phyloP scores from a whole-genome alignment of 37 sponge, comb jelly and placozoan species.

The Chondrilla cf. caribensis region DNA sequence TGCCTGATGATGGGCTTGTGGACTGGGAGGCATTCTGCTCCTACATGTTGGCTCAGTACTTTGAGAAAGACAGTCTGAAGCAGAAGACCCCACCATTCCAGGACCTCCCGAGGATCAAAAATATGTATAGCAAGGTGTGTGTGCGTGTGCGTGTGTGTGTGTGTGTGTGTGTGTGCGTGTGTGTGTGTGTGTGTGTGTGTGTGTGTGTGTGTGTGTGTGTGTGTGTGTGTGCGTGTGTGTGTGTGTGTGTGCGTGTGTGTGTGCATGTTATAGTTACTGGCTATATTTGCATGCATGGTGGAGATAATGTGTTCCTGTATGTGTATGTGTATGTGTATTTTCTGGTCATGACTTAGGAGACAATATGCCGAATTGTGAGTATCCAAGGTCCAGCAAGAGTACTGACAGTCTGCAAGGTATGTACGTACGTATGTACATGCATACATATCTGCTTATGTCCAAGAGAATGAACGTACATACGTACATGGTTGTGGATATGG shows the following conservation, averaged over 20 bases:
- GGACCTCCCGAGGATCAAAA: constrained; percentile 35
- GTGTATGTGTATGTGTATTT: background rate
- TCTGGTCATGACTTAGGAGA: constrained; percentile 32
- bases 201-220: background rate
- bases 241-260: too few species aligned
- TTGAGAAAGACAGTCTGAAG: constrained; percentile 74
- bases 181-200: constrained; percentile 2
- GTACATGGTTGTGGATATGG: too few species aligned
- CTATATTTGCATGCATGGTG: background rate
- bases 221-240: constrained; percentile 13
- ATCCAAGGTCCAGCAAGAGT: constrained; percentile 28
- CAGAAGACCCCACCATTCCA: constrained; percentile 46
- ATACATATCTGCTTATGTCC: too few species aligned
- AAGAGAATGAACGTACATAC: too few species aligned
- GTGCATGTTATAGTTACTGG: too few species aligned
- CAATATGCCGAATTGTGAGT: constrained; percentile 49
- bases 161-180: constrained; percentile 16
- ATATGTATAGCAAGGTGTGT: constrained; percentile 52
- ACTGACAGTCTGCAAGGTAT: constrained; percentile 65
- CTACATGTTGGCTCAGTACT: constrained; percentile 79
- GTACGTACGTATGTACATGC: too few species aligned
- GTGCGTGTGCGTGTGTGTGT: constrained; percentile 3
- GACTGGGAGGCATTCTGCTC: constrained; percentile 84
- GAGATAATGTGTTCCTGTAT: background rate
- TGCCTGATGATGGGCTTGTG: constrained; percentile 63